A percentile compares a stretch with the other conserved stretches of the same genome.
Conservation (phyloP, 2,113 vertebrate genomes). For the Lophura nycthemera region DNA sequence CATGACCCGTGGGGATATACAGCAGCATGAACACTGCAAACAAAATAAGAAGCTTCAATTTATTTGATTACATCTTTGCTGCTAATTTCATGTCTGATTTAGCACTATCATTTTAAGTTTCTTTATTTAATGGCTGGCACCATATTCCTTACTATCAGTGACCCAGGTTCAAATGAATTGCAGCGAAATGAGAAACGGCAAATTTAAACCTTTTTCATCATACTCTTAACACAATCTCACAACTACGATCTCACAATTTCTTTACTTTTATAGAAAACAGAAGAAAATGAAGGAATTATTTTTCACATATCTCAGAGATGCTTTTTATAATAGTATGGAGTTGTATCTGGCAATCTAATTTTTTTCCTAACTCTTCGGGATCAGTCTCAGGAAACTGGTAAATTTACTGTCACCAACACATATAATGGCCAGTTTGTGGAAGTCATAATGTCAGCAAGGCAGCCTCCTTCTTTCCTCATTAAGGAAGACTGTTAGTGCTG, state of each 20-base stretch:
- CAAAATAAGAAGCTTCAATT: neutral
- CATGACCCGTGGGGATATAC: neutral
- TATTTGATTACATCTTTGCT: neutral
- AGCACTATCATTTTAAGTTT: neutral
- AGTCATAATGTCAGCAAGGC: neutral
- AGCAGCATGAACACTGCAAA: neutral
- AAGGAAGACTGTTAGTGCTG: slow-evolving; percentile 39
- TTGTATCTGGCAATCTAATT: slow-evolving; percentile 2
- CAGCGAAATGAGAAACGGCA: neutral
- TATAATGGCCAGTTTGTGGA: neutral
- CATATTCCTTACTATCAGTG: neutral
- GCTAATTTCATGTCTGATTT: neutral
- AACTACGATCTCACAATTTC: neutral
- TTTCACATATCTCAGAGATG: neutral
- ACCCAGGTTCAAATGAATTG: neutral
- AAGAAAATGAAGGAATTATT: slow-evolving; percentile 20
- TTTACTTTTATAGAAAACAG: slow-evolving; percentile 20
- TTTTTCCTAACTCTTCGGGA: slow-evolving; percentile 34
- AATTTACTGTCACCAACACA: neutral
- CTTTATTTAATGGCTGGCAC: neutral
- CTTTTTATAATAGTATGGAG: slow-evolving; percentile 31
- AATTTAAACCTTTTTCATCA: slow-evolving; percentile 24
- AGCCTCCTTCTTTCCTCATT: slow-evolving; percentile 45
- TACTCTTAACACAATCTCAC: neutral
- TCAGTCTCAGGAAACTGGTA: slow-evolving; percentile 28